Conservation (phyloP, 2,113 vertebrate genomes). For the Daphoenositta chrysoptera region DNA sequence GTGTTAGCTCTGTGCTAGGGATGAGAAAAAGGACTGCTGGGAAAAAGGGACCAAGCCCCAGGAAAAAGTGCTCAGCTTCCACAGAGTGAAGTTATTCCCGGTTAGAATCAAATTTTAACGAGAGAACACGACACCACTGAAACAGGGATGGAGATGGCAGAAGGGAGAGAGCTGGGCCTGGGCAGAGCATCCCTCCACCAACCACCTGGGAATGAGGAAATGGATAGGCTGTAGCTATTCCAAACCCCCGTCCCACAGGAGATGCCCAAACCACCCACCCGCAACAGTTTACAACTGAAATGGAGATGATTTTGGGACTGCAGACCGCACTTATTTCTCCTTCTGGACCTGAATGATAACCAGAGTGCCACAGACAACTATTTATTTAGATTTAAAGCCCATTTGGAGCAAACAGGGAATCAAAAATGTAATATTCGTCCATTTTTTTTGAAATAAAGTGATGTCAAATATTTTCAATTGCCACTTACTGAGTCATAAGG, state of each 20-base stretch:
- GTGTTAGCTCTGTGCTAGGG: not conserved
- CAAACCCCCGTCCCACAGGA: not conserved
- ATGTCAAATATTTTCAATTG: constrained; percentile 18
- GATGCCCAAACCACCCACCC: not conserved
- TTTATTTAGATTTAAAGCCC: not conserved
- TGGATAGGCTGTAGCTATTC: not conserved
- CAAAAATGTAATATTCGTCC: not conserved
- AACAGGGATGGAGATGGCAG: not conserved
- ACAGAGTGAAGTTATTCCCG: fast-evolving
- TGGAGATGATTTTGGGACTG: not conserved
- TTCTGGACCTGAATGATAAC: not conserved
- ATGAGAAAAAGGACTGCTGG: not conserved
- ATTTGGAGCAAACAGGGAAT: not conserved
- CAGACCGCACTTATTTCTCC: not conserved
- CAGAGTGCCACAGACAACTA: not conserved
- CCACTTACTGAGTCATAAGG: constrained; percentile 1
- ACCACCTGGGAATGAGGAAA: not conserved
- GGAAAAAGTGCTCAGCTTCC: not conserved
- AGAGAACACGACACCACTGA: not conserved
- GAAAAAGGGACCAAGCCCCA: not conserved
- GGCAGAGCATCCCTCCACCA: not conserved
- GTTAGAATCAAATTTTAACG: not conserved
- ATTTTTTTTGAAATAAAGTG: not conserved
- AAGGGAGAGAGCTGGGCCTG: not conserved
- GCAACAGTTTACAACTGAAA: not conserved